Evolutionary conservation across 1,140 invertebrate genomes (phyloP), one percentile per base, ranked within the genome.

Genomic region (Amyelois transitella): DNA sequence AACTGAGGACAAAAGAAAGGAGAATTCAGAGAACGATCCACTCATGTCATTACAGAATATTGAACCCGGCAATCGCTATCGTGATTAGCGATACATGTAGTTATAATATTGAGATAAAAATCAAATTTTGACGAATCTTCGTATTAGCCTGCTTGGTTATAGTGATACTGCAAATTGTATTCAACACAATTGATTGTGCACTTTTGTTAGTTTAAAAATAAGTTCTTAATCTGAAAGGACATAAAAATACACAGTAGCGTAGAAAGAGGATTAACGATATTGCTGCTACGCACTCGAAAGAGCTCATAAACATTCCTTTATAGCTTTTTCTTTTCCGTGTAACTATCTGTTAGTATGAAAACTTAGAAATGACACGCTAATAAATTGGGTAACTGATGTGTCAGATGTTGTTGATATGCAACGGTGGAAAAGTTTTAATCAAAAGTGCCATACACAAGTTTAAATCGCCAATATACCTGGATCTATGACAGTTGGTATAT

Each of bases 251-350:
- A 65, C 56, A 69, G 65, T 76, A 65, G 59, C 48, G 57, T 53
- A 70, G 61, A 61, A 38, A 65, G 53, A 43, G 64, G 67, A 75
- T 77, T 75, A 77, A 71, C 63, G 72, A 73, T 70, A 66, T 68
- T 65, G 62, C 62, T 59, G 62, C 66, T 57, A 69, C 59, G 61
- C 55, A 65, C 57, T 60, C 69, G 58, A 55, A 62, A 61, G 58
- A 56, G 57, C 48, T 63, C 60, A 58, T 72, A 65, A 72, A 68
- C 61, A 62, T 54, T 55, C 60, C 61, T 67, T 63, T 62, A 60
- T 38, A 38, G 32, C 32, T 60, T 62, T 59, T 49, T 66, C 54
- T 65, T 51, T 58, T 63, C 63, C 17, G 32, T 38, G 17, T 38
- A 38, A 38, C 32, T 38, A 38, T 38, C 32, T 38, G 32, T 38